Evolutionary conservation across 2,888 invertebrate genomes (phyloP), one percentile per base, ranked within the genome.

Genomic region (Desoria tigrina): DNA sequence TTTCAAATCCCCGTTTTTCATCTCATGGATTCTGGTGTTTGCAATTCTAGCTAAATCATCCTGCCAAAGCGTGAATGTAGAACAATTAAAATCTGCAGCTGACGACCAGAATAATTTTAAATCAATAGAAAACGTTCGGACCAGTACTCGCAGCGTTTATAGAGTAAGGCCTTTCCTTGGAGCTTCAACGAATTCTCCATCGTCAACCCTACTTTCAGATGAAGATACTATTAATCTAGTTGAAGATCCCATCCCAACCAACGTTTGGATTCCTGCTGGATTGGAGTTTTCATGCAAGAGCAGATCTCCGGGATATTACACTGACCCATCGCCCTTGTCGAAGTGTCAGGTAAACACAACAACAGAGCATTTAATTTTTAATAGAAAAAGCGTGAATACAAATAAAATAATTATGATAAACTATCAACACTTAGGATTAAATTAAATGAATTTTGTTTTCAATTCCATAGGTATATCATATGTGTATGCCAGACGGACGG

Each of bases 401-500:
- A 49, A 18, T 45, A 11, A 49, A 58, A 21, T 32, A 2, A 39
- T 11, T 39, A 39, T 16, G 39, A 16, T 39, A 39, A n/a, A 39
- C 39, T 39, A 16, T 39, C 39, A 39, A 39, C 16, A 39, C 6
- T 45, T 45, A 21, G 16, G n/a, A 9, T 21, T 45, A 45, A 18
- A 45, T 45, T 16, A 18, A 45, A 18, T 45, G n/a, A 45, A n/a
- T n/a, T n/a, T n/a, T 45, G 6, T 45, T 45, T 45, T 45, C 45
- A n/a, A n/a, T 18, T 45, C 9, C 21, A 45, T 18, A 77, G 77
- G 75, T 72, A 16, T 77, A 77, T 57, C 77, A 77, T 63, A 71
- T 75, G 61, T 77, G 77, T 45, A 69, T 77, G 67, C 68, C 73
- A 18, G 76, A 77, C 63, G 77, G 77, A 27, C 60, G 77, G 16